Conservation (phyloP, 2,797 vertebrate genomes). For the Mus caroli region DNA sequence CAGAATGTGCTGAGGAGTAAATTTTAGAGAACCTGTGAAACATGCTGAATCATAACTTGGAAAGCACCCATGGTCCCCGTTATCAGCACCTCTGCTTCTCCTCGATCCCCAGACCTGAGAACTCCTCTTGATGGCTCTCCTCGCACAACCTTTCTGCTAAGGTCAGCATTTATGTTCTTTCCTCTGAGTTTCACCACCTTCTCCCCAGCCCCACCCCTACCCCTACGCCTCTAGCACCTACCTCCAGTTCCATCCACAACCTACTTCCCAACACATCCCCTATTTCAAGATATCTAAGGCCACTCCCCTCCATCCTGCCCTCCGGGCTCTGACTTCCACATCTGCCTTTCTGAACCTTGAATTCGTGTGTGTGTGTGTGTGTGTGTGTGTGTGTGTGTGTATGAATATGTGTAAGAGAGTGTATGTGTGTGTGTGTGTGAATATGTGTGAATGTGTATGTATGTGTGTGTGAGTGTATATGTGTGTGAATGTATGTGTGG, state of each 20-base stretch:
- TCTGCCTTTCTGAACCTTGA: background rate
- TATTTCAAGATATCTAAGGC: background rate
- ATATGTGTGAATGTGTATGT: background rate
- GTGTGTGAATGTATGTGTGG: background rate
- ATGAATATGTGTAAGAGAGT: background rate
- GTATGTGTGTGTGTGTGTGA: background rate
- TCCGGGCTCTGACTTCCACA: background rate
- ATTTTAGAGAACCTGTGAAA: background rate
- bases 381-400: background rate
- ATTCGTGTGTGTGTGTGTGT: background rate
- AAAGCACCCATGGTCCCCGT: background rate
- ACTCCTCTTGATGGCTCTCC: background rate
- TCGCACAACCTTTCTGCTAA: fast-evolving
- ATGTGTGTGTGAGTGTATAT: background rate
- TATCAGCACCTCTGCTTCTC: too few relatives aligned
- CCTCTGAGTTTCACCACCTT: background rate
- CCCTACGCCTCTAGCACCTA: background rate
- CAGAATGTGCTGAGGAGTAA: background rate
- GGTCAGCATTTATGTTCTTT: too few relatives aligned
- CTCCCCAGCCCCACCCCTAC: too few relatives aligned
- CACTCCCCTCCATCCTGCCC: background rate
- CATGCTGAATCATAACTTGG: background rate
- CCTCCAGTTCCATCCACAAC: too few relatives aligned
- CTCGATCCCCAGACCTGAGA: background rate
- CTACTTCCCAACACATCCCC: too few relatives aligned